Evolutionary conservation across 2,113 vertebrate genomes (phyloP), one percentile per base, ranked within the genome.

Genomic region (Ifrita kowaldi): DNA sequence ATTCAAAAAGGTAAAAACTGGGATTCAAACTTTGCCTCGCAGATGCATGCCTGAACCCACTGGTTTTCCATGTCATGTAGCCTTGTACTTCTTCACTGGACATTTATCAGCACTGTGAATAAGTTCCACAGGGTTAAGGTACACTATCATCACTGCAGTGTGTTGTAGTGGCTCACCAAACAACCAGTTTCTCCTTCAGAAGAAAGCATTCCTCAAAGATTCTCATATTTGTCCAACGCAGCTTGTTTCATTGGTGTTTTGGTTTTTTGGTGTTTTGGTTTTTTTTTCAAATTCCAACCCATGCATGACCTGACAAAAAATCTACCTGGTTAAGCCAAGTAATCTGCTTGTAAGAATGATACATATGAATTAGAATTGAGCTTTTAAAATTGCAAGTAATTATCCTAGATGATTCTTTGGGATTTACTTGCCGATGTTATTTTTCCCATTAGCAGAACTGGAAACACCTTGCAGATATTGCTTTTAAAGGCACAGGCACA

Each of bases 401-500:
- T 80, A 47, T 56, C 33, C 41, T 60, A 49, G 8, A 33, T 53
- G 20, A 71, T 59, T 90, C 81, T 94, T 87, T 95, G 89, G 71
- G 62, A 89, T 92, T 74, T 41, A 84, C 55, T 49, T 42, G 55
- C 23, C 37, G 26, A 16, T 49, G 9, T 49, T 49, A 14, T n/a
- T 84, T 53, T 87, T 84, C 65, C 76, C 52, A 44, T 52, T 53
- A 95, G 77, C 65, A 97, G 70, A 97, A 42, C 49, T 56, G 39
- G 87, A 90, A 93, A 88, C 77, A 83, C 67, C 63, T 89, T 78
- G 62, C 65, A 94, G 78, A 53, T 73, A 70, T 7, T 22, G 21
- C 44, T 95, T 94, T 70, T 81, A 53, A 96, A 32, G 85, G 96
- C 69, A 76, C 13, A 95, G 62, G 79, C 92, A 97, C 84, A 88